Percentiles rank a stretch among this genome's conserved stretches.
phyloP scores from a whole-genome alignment of 1,140 invertebrate species.

The Spodoptera litura region DNA sequence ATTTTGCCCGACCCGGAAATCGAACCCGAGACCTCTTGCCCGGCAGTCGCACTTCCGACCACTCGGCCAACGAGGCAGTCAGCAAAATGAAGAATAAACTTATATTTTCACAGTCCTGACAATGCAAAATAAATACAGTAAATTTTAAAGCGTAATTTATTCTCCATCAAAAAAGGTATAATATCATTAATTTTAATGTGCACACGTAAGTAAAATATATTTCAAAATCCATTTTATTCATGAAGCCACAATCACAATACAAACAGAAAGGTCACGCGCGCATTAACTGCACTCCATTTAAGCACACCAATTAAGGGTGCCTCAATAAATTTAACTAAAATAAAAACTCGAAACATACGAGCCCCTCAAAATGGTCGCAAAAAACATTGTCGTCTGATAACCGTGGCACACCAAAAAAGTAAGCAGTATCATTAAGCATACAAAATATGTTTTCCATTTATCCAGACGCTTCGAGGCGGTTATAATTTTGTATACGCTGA shows the following conservation, averaged over 20 bases:
- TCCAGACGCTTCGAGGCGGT: constrained; percentile 79
- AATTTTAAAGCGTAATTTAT: constrained; percentile 6
- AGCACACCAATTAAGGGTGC: constrained; percentile 74
- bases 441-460: constrained; percentile 86
- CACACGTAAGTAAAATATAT: neutral
- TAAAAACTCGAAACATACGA: constrained; percentile 66
- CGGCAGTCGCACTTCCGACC: no score
- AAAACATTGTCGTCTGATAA: constrained; percentile 76
- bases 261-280: constrained; percentile 60
- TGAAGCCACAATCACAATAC: constrained; percentile 39
- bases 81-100: no score
- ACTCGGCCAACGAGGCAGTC: no score
- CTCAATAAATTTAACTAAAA: constrained; percentile 74
- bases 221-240: constrained; percentile 26
- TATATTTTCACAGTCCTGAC: neutral
- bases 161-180: neutral
- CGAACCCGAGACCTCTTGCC: no score
- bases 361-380: constrained; percentile 70
- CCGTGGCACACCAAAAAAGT: constrained; percentile 80
- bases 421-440: constrained; percentile 85
- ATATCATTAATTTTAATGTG: constrained; percentile 13
- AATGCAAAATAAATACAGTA: constrained; percentile 16
- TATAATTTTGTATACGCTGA: constrained; percentile 84
- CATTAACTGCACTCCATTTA: constrained; percentile 69
- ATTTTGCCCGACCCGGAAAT: no score